phyloP scores from a whole-genome alignment of 2,113 vertebrate genomes.

The Pelvicachromis taeniatus region DNA sequence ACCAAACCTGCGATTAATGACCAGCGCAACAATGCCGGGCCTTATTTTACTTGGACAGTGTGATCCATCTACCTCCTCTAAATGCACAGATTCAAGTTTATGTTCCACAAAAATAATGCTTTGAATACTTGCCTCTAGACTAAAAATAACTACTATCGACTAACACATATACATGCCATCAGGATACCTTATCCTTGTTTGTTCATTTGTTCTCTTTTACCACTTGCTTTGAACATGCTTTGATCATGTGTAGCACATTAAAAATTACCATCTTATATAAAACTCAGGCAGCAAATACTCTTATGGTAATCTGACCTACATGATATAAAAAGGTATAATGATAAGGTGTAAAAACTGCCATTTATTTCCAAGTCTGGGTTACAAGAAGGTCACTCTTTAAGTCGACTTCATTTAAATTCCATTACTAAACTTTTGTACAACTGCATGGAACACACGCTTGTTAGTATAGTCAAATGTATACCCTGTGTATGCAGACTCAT shows the following conservation, averaged over 20 bases:
- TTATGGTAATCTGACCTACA: background rate
- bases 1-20: constrained; percentile 60
- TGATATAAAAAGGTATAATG: background rate
- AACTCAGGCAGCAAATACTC: background rate
- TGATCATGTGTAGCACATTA: background rate
- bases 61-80: constrained; percentile 42
- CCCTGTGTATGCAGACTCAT: background rate
- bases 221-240: background rate
- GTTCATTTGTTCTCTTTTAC: background rate
- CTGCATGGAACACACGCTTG: background rate
- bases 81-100: constrained; percentile 6
- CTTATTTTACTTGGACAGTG: constrained; percentile 47
- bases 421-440: background rate
- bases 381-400: background rate
- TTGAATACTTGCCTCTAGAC: background rate
- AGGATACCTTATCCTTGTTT: background rate
- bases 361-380: background rate
- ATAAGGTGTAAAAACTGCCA: background rate
- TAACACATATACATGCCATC: background rate
- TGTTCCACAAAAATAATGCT: background rate
- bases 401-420: background rate
- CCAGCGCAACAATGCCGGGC: constrained; percentile 42
- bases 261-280: background rate
- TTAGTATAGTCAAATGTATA: background rate
- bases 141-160: background rate